These are phyloP conservation scores for Ganaspis brasiliensis DNA, from an alignment of 2,888 invertebrate species.

Conservation along the genomic window DNA sequence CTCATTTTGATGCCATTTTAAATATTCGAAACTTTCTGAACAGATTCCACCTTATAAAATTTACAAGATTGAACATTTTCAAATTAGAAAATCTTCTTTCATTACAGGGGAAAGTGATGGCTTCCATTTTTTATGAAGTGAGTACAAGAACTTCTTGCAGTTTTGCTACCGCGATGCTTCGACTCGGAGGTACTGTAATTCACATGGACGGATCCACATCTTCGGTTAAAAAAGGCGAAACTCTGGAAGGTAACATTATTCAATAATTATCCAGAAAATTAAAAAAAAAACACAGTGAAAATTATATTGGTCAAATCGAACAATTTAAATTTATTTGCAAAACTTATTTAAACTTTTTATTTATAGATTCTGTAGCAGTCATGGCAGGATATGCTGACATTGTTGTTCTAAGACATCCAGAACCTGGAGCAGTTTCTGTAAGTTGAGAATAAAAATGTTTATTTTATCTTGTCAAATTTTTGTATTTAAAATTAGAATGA, in stretches of 20 bases:
- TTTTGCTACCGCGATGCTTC: conserved; percentile 97
- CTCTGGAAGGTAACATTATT: conserved; percentile 86
- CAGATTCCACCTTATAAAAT: too few relatives aligned
- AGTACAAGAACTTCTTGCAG: conserved; percentile 98
- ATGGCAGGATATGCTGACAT: conserved; percentile 97
- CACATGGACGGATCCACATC: conserved; percentile 94
- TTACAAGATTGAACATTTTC: too few relatives aligned
- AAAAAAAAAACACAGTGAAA: too few relatives aligned
- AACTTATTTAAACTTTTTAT: conserved; percentile 26
- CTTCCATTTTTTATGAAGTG: conserved; percentile 98
- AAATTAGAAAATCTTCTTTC: too few relatives aligned
- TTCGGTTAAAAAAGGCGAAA: conserved; percentile 98
- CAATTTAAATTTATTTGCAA: too few relatives aligned
- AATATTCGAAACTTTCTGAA: too few relatives aligned
- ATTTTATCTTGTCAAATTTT: too few relatives aligned
- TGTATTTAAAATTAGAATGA: too few relatives aligned
- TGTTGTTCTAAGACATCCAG: conserved; percentile 96
- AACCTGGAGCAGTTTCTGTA: conserved; percentile 94
- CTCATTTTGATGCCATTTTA: too few relatives aligned
- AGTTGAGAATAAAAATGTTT: conserved; percentile 75
- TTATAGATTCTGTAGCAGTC: conserved; percentile 85
- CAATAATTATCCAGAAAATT: not conserved
- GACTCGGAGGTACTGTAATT: conserved; percentile 96
- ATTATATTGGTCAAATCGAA: too few relatives aligned
- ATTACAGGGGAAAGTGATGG: conserved; percentile 93